Evolutionary conservation across 2,113 vertebrate species (phyloP).

Genomic region (Xiphophorus maculatus): DNA sequence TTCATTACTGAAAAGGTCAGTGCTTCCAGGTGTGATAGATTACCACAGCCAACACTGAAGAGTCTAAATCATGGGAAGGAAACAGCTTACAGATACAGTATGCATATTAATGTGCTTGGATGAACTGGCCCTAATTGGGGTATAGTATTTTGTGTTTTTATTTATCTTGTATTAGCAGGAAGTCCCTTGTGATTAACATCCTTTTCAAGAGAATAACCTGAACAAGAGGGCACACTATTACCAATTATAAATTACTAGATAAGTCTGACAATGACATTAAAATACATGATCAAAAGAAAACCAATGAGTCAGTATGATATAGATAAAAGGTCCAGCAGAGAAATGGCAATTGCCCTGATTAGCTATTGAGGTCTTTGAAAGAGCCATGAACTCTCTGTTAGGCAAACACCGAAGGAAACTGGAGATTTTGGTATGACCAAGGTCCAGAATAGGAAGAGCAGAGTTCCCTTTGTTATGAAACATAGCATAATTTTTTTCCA

Average conservation of each 20-base stretch:
- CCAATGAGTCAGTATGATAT: too few relatives aligned
- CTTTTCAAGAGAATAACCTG: not conserved
- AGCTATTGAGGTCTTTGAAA: too few relatives aligned
- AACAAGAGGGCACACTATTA: not conserved
- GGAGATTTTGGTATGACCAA: too few relatives aligned
- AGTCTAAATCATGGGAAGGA: slow-evolving; percentile 19
- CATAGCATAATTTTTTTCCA: too few relatives aligned
- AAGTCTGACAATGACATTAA: not conserved
- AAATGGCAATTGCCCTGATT: too few relatives aligned
- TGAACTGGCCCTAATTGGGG: slow-evolving; percentile 30
- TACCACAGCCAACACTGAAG: slow-evolving; percentile 7
- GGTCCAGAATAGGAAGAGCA: too few relatives aligned
- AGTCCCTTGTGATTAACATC: not conserved
- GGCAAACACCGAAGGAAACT: too few relatives aligned
- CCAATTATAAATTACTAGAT: not conserved
- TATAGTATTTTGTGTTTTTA: not conserved
- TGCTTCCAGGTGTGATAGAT: slow-evolving; percentile 64
- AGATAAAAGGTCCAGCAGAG: too few relatives aligned
- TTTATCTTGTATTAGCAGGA: not conserved
- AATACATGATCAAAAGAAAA: not conserved
- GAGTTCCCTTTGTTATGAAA: too few relatives aligned
- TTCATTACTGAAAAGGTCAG: slow-evolving; percentile 74
- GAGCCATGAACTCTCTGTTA: too few relatives aligned
- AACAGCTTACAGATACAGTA: slow-evolving; percentile 3
- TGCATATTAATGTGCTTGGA: not conserved